These are phyloP conservation scores for Myodes glareolus DNA, from an alignment of 2,113 vertebrate species.

Conservation along the genomic window DNA sequence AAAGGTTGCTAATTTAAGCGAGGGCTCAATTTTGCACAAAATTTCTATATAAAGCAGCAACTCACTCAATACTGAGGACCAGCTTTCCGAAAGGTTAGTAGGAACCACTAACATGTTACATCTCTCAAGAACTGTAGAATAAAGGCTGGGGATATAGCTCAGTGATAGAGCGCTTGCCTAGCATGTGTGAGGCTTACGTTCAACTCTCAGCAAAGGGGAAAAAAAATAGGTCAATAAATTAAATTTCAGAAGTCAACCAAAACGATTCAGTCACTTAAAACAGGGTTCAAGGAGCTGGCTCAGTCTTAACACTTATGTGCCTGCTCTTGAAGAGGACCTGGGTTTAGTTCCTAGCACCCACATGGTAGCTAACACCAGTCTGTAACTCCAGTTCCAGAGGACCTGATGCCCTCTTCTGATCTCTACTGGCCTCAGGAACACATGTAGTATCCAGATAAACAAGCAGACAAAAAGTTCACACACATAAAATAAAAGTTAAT, in stretches of 20 bases:
- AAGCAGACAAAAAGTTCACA: neutral
- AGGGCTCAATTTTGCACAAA: conserved; percentile 36
- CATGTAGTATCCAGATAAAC: neutral
- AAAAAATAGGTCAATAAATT: neutral
- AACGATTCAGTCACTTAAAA: conserved; percentile 22
- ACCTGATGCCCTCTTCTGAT: neutral
- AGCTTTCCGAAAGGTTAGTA: neutral
- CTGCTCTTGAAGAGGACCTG: neutral
- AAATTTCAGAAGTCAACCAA: conserved; percentile 2
- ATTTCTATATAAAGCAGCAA: conserved; percentile 43
- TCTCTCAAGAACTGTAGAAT: neutral
- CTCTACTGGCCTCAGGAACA: neutral
- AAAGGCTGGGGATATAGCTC: neutral
- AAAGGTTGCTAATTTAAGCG: neutral
- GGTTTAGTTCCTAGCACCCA: neutral
- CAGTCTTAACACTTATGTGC: neutral
- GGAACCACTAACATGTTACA: neutral
- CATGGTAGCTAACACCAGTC: neutral
- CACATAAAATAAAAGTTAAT: neutral
- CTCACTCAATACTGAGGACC: neutral
- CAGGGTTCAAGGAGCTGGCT: neutral
- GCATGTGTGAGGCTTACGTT: neutral
- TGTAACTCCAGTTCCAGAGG: neutral
- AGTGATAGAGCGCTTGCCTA: neutral
- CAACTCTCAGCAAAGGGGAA: neutral